Conservation (phyloP, 1,140 invertebrate genomes). For the Heliconius eleuchia region DNA sequence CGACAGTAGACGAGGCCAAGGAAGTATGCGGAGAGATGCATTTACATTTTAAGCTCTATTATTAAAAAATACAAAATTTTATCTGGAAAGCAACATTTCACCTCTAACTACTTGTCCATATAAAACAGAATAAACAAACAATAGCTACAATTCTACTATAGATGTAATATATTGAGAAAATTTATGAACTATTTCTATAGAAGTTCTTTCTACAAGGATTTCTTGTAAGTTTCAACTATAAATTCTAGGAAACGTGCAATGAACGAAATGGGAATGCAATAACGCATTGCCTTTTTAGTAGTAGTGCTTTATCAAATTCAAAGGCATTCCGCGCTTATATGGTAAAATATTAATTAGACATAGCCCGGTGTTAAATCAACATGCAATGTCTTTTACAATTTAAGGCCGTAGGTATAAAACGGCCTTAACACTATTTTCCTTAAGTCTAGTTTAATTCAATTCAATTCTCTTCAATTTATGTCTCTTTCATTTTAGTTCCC, state of each 20-base stretch:
- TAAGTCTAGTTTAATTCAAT: too few relatives aligned
- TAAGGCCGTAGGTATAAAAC: too few relatives aligned
- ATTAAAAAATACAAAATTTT: too few relatives aligned
- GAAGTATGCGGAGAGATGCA: too few relatives aligned
- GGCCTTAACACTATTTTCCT: too few relatives aligned
- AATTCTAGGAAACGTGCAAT: neutral
- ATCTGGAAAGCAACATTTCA: neutral
- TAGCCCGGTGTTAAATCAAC: too few relatives aligned
- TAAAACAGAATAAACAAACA: neutral
- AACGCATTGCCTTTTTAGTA: neutral
- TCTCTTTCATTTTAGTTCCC: too few relatives aligned
- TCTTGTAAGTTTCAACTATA: neutral
- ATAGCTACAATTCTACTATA: neutral
- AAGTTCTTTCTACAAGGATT: constrained; percentile 6
- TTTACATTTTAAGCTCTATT: too few relatives aligned
- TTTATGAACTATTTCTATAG: constrained; percentile 2
- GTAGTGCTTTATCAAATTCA: neutral
- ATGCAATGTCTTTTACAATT: too few relatives aligned
- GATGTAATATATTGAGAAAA: neutral
- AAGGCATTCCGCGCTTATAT: neutral
- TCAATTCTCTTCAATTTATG: too few relatives aligned
- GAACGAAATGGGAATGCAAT: neutral
- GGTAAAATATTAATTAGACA: too few relatives aligned
- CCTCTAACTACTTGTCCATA: neutral
- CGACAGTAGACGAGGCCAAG: too few relatives aligned